These are phyloP conservation scores for Solea solea DNA, from an alignment of 2,113 vertebrate species.

Conservation along the genomic window DNA sequence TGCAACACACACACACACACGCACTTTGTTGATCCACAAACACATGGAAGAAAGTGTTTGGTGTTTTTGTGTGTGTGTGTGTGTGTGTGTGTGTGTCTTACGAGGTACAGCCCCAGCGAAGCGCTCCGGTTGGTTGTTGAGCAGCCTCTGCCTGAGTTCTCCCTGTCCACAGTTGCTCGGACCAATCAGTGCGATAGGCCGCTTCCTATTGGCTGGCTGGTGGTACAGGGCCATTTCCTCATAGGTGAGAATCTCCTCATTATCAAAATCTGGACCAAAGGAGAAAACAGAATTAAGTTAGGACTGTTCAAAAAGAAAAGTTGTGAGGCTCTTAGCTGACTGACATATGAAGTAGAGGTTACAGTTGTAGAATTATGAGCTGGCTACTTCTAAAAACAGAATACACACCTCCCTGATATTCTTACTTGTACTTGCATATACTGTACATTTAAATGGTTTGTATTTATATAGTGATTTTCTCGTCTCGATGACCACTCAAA, in stretches of 20 bases:
- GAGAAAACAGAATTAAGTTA: not conserved
- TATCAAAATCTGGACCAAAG: slow-evolving; percentile 87
- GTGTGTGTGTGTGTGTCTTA: slow-evolving; percentile 69
- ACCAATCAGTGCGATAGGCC: slow-evolving; percentile 94
- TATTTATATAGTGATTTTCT: no score
- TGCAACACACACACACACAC: slow-evolving; percentile 54
- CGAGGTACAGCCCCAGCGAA: slow-evolving; percentile 93
- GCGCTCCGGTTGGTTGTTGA: slow-evolving; percentile 89
- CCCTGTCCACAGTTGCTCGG: slow-evolving; percentile 93
- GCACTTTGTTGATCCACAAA: not conserved
- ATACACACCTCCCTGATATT: not conserved
- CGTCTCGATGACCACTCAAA: no score
- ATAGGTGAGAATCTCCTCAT: slow-evolving; percentile 96
- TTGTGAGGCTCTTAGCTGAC: no score
- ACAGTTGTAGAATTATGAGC: not conserved
- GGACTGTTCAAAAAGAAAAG: not conserved
- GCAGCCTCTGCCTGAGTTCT: slow-evolving; percentile 90
- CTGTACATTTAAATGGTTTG: no score
- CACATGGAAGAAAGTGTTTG: not conserved
- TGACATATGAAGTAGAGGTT: no score
- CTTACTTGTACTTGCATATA: no score
- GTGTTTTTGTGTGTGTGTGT: not conserved
- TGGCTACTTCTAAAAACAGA: not conserved
- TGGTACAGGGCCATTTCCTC: slow-evolving; percentile 99
- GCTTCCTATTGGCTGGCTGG: slow-evolving; percentile 96